A percentile compares a stretch with the other conserved stretches of the same genome.
Evolutionary conservation across 2,113 vertebrate species (phyloP).

Genomic region (Seriola aureovittata): DNA sequence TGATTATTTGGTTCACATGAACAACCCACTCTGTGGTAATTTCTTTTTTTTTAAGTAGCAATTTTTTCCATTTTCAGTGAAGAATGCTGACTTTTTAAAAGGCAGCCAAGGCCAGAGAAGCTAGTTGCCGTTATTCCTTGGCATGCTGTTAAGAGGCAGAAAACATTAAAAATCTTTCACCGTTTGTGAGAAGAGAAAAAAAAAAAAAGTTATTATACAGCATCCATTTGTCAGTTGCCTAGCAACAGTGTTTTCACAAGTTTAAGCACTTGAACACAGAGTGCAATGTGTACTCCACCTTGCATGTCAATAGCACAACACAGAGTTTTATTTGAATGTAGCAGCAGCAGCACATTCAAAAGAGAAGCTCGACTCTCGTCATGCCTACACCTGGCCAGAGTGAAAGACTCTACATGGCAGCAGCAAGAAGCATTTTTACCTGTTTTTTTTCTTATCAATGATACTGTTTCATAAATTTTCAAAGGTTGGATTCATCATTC

Average conservation of each 20-base stretch:
- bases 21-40: too few relatives aligned
- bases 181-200: background rate
- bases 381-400: background rate
- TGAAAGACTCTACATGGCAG: background rate
- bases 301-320: slow-evolving; percentile 31
- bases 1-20: background rate
- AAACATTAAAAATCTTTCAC: slow-evolving; percentile 15
- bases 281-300: slow-evolving; percentile 2
- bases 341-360: background rate
- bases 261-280: slow-evolving; percentile 30
- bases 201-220: background rate
- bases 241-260: slow-evolving; percentile 54
- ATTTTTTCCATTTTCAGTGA: background rate
- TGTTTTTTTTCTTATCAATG: background rate
- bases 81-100: background rate
- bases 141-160: slow-evolving; percentile 1
- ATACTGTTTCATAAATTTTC: background rate
- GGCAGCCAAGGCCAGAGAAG: background rate
- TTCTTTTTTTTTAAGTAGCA: background rate
- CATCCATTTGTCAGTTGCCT: slow-evolving; percentile 51
- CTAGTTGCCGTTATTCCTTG: background rate
- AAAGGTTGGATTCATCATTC: background rate
- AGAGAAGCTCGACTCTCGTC: background rate
- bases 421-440: background rate
- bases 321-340: slow-evolving; percentile 29